phyloP scores from a whole-genome alignment of 2,797 vertebrate species.

The Catharus ustulatus region DNA sequence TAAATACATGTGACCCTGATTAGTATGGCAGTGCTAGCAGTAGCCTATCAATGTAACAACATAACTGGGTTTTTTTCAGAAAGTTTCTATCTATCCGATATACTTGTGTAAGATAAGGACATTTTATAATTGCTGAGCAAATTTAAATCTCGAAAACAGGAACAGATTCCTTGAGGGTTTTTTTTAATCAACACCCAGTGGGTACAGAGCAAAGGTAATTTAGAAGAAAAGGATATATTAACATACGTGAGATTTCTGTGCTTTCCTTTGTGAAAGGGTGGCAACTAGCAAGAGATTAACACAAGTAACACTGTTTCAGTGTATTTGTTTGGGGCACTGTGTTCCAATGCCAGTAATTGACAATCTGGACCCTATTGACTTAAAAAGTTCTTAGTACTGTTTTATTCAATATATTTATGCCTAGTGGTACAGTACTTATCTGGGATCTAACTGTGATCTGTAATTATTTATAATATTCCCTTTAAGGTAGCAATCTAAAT shows the following conservation, averaged over 20 bases:
- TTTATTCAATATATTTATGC: slow-evolving; percentile 36
- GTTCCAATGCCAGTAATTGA: neutral
- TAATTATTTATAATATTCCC: slow-evolving; percentile 67
- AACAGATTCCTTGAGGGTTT: neutral
- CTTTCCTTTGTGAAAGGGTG: neutral
- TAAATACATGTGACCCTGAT: neutral
- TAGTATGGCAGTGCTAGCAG: neutral
- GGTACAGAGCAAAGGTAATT: neutral
- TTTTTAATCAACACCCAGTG: neutral
- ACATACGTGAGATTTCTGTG: neutral
- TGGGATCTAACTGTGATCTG: slow-evolving; percentile 50
- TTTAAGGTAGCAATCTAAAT: slow-evolving; percentile 63
- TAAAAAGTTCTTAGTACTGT: slow-evolving; percentile 3
- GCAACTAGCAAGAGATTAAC: neutral
- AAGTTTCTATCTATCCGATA: neutral
- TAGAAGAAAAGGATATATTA: neutral
- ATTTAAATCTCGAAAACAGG: neutral
- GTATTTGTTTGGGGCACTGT: neutral
- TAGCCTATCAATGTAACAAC: neutral
- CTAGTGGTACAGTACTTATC: slow-evolving; percentile 34
- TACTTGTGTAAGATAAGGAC: accelerated
- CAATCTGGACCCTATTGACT: neutral
- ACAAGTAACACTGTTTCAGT: neutral
- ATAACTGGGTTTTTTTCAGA: neutral
- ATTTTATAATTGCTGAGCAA: neutral